These are phyloP conservation scores for Papilio polyxenes DNA, from an alignment of 1,140 invertebrate species.

Conservation along the genomic window DNA sequence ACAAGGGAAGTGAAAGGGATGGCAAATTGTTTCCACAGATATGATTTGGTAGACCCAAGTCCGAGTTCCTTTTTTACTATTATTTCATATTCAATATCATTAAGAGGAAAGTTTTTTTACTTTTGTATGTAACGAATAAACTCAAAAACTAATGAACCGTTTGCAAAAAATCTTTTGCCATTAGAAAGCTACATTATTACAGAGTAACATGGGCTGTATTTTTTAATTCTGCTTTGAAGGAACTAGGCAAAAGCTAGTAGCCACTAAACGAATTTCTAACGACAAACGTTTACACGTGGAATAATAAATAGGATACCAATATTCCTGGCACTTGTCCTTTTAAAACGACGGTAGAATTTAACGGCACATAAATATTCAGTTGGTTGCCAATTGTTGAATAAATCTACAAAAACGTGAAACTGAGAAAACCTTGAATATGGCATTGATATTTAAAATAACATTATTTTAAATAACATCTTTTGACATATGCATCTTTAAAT, in stretches of 20 bases:
- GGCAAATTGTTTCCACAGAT: too few relatives aligned
- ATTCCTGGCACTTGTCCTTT: slow-evolving; percentile 5
- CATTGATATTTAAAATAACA: neutral
- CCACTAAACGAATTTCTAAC: neutral
- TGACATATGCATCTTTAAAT: neutral
- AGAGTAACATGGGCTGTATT: too few relatives aligned
- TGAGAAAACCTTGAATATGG: neutral
- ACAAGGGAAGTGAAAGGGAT: too few relatives aligned
- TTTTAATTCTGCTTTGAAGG: too few relatives aligned
- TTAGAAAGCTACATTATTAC: too few relatives aligned
- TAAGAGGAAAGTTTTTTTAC: too few relatives aligned
- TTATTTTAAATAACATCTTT: neutral
- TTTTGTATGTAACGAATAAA: too few relatives aligned
- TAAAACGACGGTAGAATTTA: neutral
- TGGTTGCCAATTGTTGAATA: slow-evolving; percentile 9
- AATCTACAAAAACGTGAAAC: neutral
- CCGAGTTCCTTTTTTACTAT: too few relatives aligned
- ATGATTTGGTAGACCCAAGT: too few relatives aligned
- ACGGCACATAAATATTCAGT: neutral
- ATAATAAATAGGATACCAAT: neutral
- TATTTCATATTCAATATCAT: too few relatives aligned
- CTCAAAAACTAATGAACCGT: too few relatives aligned
- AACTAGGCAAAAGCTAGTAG: neutral
- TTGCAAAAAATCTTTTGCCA: too few relatives aligned
- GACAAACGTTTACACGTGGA: neutral